phyloP scores from a whole-genome alignment of 2,888 invertebrate species.

The Drosophila suboccidentalis region DNA sequence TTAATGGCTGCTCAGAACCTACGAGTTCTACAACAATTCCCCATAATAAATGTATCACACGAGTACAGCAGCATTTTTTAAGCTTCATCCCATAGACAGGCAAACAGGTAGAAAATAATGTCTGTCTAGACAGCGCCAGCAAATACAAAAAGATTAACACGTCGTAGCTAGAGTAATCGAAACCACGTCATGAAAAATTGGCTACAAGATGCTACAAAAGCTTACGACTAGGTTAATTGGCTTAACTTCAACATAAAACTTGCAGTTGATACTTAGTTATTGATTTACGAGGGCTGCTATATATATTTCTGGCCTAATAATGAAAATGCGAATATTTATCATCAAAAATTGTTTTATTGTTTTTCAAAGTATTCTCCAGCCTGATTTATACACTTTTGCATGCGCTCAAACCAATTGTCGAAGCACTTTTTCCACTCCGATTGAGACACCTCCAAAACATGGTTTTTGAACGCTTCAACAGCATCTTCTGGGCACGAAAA shows the following conservation, averaged over 20 bases:
- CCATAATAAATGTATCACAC: conserved; percentile 16
- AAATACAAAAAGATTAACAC: conserved; percentile 19
- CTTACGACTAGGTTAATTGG: conserved; percentile 28
- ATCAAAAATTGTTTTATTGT: no score
- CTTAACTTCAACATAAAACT: conserved; percentile 5
- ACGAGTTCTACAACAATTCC: conserved; percentile 2
- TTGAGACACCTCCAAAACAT: no score
- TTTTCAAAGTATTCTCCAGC: no score
- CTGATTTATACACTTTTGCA: no score
- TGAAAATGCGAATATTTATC: no score
- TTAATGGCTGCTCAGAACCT: conserved; percentile 32
- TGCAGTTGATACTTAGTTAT: not conserved
- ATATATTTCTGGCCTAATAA: no score
- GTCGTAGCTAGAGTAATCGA: conserved; percentile 30
- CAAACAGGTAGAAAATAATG: conserved; percentile 1
- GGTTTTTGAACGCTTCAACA: no score
- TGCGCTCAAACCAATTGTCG: no score
- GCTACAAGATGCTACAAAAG: conserved; percentile 12
- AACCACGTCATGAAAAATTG: conserved; percentile 13
- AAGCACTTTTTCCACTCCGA: no score
- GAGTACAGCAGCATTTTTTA: conserved; percentile 19
- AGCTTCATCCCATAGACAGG: conserved; percentile 3
- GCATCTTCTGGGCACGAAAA: no score
- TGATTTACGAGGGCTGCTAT: no score
- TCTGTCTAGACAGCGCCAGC: conserved; percentile 54